Base-by-base conservation (phyloP, 2,888 invertebrate genomes). In the Ormyrus nitidulus region DNA sequence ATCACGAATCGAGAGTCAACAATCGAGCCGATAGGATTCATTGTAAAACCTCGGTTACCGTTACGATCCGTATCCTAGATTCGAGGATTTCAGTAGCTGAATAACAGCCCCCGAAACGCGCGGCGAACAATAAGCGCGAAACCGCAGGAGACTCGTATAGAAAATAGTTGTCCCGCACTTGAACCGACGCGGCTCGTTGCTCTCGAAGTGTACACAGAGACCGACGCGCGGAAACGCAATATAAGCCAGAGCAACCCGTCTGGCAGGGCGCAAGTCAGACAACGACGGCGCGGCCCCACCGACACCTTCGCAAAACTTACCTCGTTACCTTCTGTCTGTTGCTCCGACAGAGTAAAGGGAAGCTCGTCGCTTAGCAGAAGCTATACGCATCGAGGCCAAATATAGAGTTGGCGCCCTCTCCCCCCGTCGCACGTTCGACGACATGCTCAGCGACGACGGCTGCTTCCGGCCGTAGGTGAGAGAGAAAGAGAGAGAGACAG, bases 291-390 rank as follows among this genome's bases (percentile, higher is more conserved):
- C 13, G 4, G 34, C 34, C 34, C 34, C 3, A 34, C 34, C 34
- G 34, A 6, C 7, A n/a, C 7, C n/a, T 61, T 61, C 7, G 13
- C 53, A 19, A 68, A 68, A 68, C 66, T 68, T 54, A 68, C 10
- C 66, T 68, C 66, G 48, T 68, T 68, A 53, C 48, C 8, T 13
- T 48, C 61, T 53, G 9, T 11, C 9, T 53, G 34, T 34, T 34
- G 34, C 34, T 34, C 49, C 49, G 5, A 65, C 65, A 65, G 65
- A 65, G 34, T 34, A 48, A 49, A 11, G n/a, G 64, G 46, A 46
- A 56, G 11, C 53, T 53, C 11, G 53, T 8, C 8, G 53, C 53
- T 10, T 8, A 53, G 53, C 10, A 2, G 10, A 2, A 8, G 53
- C 53, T 10, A 56, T 10, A 53, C 10, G 10, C 56, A 13, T 56